Percentiles rank a stretch among this genome's conserved stretches.
phyloP scores from a whole-genome alignment of 2,797 vertebrate species.

The Sebastes vulpes region DNA sequence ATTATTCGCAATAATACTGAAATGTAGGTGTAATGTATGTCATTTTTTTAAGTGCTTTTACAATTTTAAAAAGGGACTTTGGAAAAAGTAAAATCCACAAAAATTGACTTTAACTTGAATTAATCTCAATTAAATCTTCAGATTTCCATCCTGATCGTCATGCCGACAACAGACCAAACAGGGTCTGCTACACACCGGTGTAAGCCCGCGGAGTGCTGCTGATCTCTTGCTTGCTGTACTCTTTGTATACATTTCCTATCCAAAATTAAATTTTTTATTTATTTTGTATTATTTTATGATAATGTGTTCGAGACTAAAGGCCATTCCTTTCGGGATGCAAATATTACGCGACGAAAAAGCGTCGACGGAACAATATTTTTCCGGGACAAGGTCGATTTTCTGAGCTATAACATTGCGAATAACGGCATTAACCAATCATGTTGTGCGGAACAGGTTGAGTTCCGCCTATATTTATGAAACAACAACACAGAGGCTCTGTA shows the following conservation, averaged over 20 bases:
- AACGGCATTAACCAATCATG: too few species aligned
- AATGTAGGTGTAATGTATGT: background rate
- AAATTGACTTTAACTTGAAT: background rate
- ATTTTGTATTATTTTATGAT: background rate
- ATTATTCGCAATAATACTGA: background rate
- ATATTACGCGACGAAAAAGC: too few species aligned
- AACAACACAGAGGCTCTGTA: too few species aligned
- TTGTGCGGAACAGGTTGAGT: too few species aligned
- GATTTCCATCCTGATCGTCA: background rate
- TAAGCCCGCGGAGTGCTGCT: background rate
- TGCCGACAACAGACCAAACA: background rate
- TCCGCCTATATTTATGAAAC: too few species aligned
- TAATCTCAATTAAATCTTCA: background rate
- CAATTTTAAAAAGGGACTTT: background rate
- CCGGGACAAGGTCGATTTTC: too few species aligned
- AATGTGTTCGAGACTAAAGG: background rate
- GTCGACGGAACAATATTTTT: background rate
- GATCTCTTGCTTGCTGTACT: background rate
- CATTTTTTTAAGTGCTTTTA: background rate
- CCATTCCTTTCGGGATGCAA: rapidly evolving
- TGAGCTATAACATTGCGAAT: too few species aligned
- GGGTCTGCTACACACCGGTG: background rate
- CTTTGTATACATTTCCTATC: background rate
- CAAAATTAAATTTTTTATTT: rapidly evolving
- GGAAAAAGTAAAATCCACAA: background rate